These are phyloP conservation scores for Beroe ovata DNA, from an alignment of 37 sponge, comb jelly and placozoan genomes.

Conservation along the genomic window DNA sequence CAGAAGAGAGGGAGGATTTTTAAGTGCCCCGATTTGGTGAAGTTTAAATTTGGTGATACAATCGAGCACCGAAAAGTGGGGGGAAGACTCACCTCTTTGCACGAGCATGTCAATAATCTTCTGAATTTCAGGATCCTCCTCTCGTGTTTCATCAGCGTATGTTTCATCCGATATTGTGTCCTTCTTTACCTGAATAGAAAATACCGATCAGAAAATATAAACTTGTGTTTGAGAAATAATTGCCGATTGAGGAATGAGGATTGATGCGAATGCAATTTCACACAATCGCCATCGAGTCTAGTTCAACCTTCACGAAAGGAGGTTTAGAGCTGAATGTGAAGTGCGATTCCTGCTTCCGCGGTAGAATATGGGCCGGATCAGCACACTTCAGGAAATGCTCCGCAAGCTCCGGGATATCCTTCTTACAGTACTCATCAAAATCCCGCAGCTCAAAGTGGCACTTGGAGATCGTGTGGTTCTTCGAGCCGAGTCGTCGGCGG, in stretches of 20 bases:
- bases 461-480: conserved; percentile 65
- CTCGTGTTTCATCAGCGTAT: neutral
- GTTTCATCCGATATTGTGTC: neutral
- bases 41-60: no score
- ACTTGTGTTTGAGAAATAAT: no score
- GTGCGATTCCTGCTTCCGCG: conserved; percentile 24
- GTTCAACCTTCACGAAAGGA: conserved; percentile 59
- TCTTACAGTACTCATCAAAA: conserved; percentile 31
- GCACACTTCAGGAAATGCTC: conserved; percentile 39
- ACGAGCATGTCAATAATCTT: conserved; percentile 60
- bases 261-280: no score
- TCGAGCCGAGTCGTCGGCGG: conserved; percentile 31
- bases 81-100: conserved; percentile 16
- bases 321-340: conserved; percentile 54
- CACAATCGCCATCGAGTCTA: no score
- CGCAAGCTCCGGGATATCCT: conserved; percentile 49
- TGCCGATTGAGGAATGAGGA: no score
- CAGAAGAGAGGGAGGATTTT: neutral
- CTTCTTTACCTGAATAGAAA: conserved; percentile 34
- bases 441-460: conserved; percentile 50
- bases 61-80: neutral
- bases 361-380: conserved; percentile 59
- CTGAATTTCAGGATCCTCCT: conserved; percentile 51
- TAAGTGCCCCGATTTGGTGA: no score
- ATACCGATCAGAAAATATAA: no score